Conservation (phyloP, 2,888 invertebrate species). For the Pecten maximus region DNA sequence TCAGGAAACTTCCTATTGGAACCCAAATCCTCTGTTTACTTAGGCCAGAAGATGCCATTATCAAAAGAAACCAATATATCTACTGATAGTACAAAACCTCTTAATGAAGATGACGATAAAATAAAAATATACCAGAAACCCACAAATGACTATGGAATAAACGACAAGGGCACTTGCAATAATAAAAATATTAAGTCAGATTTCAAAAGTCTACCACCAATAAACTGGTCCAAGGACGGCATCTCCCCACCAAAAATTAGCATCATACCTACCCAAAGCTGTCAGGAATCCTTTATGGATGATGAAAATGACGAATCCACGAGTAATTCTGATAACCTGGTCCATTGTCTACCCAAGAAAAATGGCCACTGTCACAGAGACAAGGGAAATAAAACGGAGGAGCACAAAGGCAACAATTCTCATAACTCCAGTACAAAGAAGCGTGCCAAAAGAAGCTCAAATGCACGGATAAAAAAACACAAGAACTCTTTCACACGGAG, state of each 20-base stretch:
- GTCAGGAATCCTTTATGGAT: neutral
- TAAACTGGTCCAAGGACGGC: neutral
- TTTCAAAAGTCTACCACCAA: neutral
- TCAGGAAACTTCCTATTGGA: neutral
- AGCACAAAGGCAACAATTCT: neutral
- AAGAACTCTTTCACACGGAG: constrained; percentile 22
- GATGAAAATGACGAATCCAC: neutral
- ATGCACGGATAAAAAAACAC: constrained; percentile 6
- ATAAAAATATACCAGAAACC: neutral
- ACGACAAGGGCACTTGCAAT: neutral
- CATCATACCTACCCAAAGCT: neutral
- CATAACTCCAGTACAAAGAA: neutral
- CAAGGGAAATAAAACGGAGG: neutral
- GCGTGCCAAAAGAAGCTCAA: constrained; percentile 44
- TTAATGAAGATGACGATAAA: neutral
- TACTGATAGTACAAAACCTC: neutral
- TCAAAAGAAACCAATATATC: neutral
- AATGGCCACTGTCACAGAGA: neutral
- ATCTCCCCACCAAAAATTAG: neutral
- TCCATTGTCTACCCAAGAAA: neutral
- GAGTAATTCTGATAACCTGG: neutral
- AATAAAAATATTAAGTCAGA: neutral
- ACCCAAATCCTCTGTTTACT: neutral
- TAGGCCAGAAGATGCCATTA: neutral
- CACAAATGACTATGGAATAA: neutral